Evolutionary conservation across 2,888 invertebrate genomes (phyloP).

Genomic region (Athalia cordata): DNA sequence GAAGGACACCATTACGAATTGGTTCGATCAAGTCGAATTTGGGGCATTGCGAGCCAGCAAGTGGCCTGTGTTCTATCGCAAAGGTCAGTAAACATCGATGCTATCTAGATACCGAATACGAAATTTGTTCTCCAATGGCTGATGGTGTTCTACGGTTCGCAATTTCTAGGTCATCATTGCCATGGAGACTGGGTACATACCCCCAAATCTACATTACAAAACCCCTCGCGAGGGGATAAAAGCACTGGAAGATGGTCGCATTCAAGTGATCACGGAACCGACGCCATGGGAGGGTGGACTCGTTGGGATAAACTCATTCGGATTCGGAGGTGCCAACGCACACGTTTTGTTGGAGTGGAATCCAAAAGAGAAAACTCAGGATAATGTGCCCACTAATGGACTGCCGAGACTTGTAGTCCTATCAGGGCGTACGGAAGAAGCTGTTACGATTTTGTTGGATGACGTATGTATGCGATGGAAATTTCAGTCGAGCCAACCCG

Average conservation of each 20-base stretch:
- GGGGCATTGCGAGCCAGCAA: constrained; percentile 73
- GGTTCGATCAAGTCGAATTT: constrained; percentile 76
- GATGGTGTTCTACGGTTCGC: background rate
- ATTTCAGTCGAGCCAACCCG: constrained; percentile 65
- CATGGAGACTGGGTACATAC: constrained; percentile 85
- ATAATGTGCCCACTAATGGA: constrained; percentile 58
- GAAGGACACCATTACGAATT: constrained; percentile 78
- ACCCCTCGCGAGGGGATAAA: constrained; percentile 77
- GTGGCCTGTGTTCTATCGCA: constrained; percentile 76
- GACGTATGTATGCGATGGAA: constrained; percentile 78
- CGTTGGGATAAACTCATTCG: constrained; percentile 80
- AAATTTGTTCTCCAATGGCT: background rate
- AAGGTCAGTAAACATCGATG: constrained; percentile 72
- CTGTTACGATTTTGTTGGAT: constrained; percentile 79
- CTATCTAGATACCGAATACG: background rate
- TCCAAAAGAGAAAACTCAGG: constrained; percentile 67
- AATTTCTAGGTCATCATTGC: constrained; percentile 79
- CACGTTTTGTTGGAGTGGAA: constrained; percentile 74
- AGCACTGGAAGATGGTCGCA: constrained; percentile 77
- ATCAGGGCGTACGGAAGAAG: constrained; percentile 83
- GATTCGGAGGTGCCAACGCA: constrained; percentile 80
- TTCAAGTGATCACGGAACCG: constrained; percentile 76
- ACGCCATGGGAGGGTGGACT: constrained; percentile 75
- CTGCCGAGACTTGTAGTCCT: constrained; percentile 75
- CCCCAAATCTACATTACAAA: constrained; percentile 87